phyloP scores from a whole-genome alignment of 2,113 vertebrate genomes.

The Microcebus griseorufus region DNA sequence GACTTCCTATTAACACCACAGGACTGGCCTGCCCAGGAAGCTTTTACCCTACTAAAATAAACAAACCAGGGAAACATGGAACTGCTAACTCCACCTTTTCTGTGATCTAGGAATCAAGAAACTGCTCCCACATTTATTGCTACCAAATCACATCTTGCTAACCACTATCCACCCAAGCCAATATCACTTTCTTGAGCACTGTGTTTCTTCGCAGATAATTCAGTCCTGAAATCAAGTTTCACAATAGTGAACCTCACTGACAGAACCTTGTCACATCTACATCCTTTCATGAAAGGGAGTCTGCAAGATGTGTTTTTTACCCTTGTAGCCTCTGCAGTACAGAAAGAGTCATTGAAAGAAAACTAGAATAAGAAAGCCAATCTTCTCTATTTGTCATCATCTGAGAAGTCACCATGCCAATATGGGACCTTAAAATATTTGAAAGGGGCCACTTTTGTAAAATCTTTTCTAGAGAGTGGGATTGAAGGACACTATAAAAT shows the following conservation, averaged over 20 bases:
- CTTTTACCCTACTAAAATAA: neutral
- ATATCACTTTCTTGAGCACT: neutral
- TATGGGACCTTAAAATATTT: neutral
- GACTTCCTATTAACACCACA: accelerated
- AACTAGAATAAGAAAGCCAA: neutral
- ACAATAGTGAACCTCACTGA: neutral
- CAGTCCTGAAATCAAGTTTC: neutral
- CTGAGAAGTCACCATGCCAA: neutral
- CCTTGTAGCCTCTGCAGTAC: neutral
- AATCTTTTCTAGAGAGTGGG: neutral
- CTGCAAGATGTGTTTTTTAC: neutral
- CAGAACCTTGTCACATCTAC: neutral
- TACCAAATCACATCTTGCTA: neutral
- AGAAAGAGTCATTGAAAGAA: neutral
- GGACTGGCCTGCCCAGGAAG: neutral
- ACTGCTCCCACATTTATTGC: neutral
- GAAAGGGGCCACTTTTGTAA: neutral
- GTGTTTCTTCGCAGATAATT: neutral
- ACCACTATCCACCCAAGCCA: neutral
- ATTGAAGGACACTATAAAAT: neutral
- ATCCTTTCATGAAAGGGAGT: neutral
- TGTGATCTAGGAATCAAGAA: neutral
- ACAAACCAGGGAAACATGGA: neutral
- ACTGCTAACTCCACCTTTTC: neutral
- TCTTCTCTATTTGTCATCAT: neutral